Base-by-base conservation (phyloP, 2,113 vertebrate species). In the Tenrec ecaudatus region DNA sequence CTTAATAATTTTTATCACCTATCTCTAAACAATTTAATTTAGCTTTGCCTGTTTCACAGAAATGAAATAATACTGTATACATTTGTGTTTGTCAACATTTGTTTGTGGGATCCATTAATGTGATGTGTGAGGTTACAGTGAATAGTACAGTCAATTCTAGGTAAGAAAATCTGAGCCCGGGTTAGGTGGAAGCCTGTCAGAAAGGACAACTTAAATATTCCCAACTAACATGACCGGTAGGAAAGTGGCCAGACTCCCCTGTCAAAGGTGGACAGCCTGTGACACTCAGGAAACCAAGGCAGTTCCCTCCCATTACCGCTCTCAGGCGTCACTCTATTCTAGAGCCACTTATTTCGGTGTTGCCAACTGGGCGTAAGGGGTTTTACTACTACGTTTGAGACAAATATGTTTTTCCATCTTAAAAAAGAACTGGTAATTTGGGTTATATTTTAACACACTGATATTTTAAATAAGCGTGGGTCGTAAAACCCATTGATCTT, bases 371-470 rank as follows among this genome's bases (percentile, higher is more conserved):
- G 11, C n/a, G 4, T 75, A 20, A 53, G 80, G 57, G 58, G 1
- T 2, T 43, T 33, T 82, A 85, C 68, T 57, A 36, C 69, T 7
- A 31, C 40, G 58, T 69, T 79, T 90, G 58, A 92, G 38, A 71
- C 33, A 92, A 86, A 43, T 69, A 27, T 3, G 1, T 91, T 86
- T 93, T 89, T 15, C 14, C 71, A 87, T 15, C 68, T 76, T 92
- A 62, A 90, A 68, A 29, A 25, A 53, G 9, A 84, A 82, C 20
- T 62, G 79, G 31, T 69, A 84, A 82, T 95, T 95, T 86, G 75
- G 66, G 71, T 89, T 86, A 10, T 83, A 86, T 83, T 92, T 95
- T 81, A 84, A 88, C 40, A 79, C 38, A 36, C 6, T 53, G 36
- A 40, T 15, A 71, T 68, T 85, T 75, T 80, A 78, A 38, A 22